Base-by-base conservation (phyloP, 2,797 vertebrate species). In the Phataginus tricuspis region DNA sequence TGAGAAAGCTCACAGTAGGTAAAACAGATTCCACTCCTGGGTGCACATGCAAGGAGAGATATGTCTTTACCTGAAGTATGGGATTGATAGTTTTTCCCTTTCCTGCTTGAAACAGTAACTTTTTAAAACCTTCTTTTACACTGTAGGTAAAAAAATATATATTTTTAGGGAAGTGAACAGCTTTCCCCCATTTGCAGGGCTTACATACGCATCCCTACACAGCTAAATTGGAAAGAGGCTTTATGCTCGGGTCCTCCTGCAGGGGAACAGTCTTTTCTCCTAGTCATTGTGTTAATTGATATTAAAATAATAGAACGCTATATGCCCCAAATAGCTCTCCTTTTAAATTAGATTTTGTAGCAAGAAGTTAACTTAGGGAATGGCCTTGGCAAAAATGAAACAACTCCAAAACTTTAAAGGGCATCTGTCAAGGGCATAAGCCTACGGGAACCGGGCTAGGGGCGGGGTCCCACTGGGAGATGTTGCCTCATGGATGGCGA, bases 291-390 rank as follows among this genome's bases (percentile, higher is more conserved):
- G n/a, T 88, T 55, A 78, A 64, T 4, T 82, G 66, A 85, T 77
- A 19, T 8, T 64, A 66, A 92, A 75, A 42, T 57, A 80, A 90
- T 29, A 88, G n/a, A 66, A 34, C 8, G 13, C 1, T 42, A 3
- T 34, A 27, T 66, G 42, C 21, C 31, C 19, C 34, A 49, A 57
- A 57, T 55, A 82, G 72, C 23, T 37, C 34, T 71, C 55, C 77
- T 45, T 27, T 66, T 66, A 71, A 89, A 61, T 63, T 66, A 90
- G 59, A 86, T 72, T 29, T 16, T 74, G 11, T 83, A 72, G 72
- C n/a, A 95, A 79, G 31, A 90, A 84, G 45, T 91, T 93, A 93
- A 95, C 25, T 69, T 61, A 78, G 31, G 51, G 15, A 90, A 75
- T 84, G 37, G 55, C 42, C 75, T 82, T 11, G 45, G 49, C 18